A percentile compares a stretch with the other conserved stretches of the same genome.
Evolutionary conservation across 2,797 vertebrate genomes (phyloP).

Genomic region (Betta splendens): DNA sequence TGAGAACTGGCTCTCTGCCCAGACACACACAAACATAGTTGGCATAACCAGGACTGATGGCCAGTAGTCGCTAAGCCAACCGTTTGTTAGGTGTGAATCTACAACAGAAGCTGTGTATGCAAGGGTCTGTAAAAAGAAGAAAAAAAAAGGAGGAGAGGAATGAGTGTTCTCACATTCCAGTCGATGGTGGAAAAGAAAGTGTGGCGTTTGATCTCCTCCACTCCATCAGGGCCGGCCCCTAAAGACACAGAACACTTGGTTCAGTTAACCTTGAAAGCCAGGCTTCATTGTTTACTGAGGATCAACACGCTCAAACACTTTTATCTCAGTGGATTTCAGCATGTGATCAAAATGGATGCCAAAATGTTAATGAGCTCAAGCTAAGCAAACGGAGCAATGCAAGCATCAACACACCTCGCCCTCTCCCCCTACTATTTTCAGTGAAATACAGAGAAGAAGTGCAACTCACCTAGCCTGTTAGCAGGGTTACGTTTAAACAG

Average conservation of each 20-base stretch:
- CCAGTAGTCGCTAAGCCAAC: conserved; percentile 69
- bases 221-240: conserved; percentile 96
- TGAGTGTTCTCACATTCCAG: conserved; percentile 92
- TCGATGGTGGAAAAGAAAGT: conserved; percentile 97
- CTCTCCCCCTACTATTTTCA: too few species aligned
- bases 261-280: conserved; percentile 47
- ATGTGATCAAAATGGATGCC: conserved; percentile 35
- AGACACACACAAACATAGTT: conserved; percentile 56
- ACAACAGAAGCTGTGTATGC: conserved; percentile 66
- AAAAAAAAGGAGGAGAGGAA: conserved; percentile 14
- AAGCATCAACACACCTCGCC: conserved; percentile 3
- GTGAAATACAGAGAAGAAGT: neutral
- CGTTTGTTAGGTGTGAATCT: conserved; percentile 76
- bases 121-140: conserved; percentile 31
- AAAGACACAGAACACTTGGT: conserved; percentile 52
- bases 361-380: conserved; percentile 49
- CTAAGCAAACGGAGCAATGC: conserved; percentile 11
- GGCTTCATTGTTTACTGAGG: conserved; percentile 37
- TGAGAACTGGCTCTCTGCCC: conserved; percentile 76
- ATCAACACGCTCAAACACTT: conserved; percentile 43
- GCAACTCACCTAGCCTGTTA: conserved; percentile 90
- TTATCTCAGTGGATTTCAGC: conserved; percentile 22
- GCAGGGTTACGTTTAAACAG: conserved; percentile 97
- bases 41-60: conserved; percentile 62
- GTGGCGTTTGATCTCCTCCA: conserved; percentile 98